Evolutionary conservation across 2,113 vertebrate genomes (phyloP).

Genomic region (Thalassoma bifasciatum): DNA sequence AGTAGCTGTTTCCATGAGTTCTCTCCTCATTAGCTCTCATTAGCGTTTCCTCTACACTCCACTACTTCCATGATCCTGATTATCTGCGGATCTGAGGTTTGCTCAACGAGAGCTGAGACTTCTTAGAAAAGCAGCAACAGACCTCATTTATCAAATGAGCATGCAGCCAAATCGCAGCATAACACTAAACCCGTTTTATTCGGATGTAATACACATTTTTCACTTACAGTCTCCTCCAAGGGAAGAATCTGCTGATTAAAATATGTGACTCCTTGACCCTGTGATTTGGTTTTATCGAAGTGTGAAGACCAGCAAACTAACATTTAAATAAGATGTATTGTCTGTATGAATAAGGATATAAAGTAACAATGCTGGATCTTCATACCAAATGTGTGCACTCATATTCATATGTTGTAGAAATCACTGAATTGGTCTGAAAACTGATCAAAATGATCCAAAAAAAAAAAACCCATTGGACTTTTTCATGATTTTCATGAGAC

Average conservation of each 20-base stretch:
- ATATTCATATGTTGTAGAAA: too few species aligned
- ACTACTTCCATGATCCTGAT: slow-evolving; percentile 59
- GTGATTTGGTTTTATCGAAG: slow-evolving; percentile 15
- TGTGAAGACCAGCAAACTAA: neutral
- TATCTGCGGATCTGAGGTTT: slow-evolving; percentile 50
- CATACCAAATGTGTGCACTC: too few species aligned
- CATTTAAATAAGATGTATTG: neutral
- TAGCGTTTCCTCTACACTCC: slow-evolving; percentile 57
- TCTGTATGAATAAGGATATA: too few species aligned
- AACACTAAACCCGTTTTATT: slow-evolving; percentile 22
- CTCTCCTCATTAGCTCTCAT: slow-evolving; percentile 67
- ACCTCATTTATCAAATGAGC: slow-evolving; percentile 46
- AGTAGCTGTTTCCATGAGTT: slow-evolving; percentile 63
- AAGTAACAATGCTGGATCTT: too few species aligned
- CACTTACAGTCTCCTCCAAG: neutral
- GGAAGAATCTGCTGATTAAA: slow-evolving; percentile 15
- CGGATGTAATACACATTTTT: slow-evolving; percentile 32
- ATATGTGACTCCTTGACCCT: slow-evolving; percentile 30
- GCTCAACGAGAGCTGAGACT: slow-evolving; percentile 18
- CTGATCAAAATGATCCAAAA: too few species aligned
- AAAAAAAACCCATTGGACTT: too few species aligned
- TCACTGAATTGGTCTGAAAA: too few species aligned
- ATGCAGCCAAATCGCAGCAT: slow-evolving; percentile 26
- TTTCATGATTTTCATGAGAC: too few species aligned
- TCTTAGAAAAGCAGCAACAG: slow-evolving; percentile 27